Evolutionary conservation across 2,888 invertebrate genomes (phyloP), one percentile per base, ranked within the genome.

Genomic region (Platycnemis pennipes): DNA sequence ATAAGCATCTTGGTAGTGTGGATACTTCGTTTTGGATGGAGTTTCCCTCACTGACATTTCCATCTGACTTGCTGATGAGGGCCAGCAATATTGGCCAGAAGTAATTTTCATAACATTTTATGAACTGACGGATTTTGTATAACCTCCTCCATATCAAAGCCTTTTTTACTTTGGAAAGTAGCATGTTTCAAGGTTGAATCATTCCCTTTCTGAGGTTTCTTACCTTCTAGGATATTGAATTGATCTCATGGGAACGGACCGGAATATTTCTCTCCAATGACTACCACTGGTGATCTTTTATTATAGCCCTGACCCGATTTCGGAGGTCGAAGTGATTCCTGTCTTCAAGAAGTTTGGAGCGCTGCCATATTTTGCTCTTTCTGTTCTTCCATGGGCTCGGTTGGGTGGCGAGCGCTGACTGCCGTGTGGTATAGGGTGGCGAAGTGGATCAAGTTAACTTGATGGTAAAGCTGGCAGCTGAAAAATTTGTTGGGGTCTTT

Each of bases 181-280:
- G 31, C n/a, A 31, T 69, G 69, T 31, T 69, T 69, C 31, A 31
- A 31, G 31, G 31, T 31, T 69, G 69, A 69, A 31, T 69, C 31
- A 31, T 69, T 31, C 31, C 22, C n/a, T 69, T n/a, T 31, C 69
- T 69, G 31, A 69, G 69, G 69, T 31, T 69, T 31, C 69, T n/a
- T 69, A 69, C 69, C 69, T 69, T 69, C 31, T n/a, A 69, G 31
- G 69, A 69, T 69, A 69, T 69, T 69, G 69, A 69, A 69, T 69
- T 69, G 69, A 69, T 69, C 69, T 69, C 69, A 31, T 69, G 69
- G 69, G 69, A 69, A 8, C 11, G 69, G 69, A 31, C 31, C 4
- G 69, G 31, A 69, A 69, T 69, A 69, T 69, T 69, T 69, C 69
- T 69, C 69, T 31, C 69, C 69, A n/a, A 69, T 69, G 69, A 69